Conservation (phyloP, 2,113 vertebrate species). For the Alligator sinensis region DNA sequence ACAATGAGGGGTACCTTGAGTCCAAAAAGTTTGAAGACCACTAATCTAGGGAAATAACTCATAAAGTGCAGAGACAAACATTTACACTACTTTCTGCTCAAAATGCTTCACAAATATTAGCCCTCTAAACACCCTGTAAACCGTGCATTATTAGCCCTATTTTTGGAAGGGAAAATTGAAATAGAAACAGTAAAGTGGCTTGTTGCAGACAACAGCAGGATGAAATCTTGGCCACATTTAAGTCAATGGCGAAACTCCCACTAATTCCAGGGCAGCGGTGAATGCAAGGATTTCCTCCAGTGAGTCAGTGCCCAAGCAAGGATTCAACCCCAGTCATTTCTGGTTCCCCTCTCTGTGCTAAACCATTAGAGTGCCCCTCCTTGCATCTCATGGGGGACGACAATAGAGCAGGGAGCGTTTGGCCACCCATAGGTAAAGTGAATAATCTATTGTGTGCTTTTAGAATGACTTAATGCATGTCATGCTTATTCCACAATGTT, state of each 20-base stretch:
- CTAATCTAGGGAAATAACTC: too few species aligned
- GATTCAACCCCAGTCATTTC: not conserved
- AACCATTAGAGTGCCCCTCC: not conserved
- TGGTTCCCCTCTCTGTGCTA: not conserved
- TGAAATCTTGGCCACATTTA: not conserved
- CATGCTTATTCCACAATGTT: not conserved
- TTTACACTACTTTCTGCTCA: not conserved
- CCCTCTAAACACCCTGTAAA: not conserved
- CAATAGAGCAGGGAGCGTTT: not conserved
- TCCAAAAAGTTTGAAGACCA: too few species aligned
- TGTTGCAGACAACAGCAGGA: not conserved
- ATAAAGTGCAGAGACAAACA: too few species aligned
- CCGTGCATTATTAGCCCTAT: not conserved
- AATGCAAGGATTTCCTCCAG: not conserved
- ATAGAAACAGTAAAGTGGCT: not conserved
- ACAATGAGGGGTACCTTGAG: too few species aligned
- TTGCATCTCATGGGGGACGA: not conserved
- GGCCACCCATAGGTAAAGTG: not conserved
- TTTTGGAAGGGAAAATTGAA: not conserved
- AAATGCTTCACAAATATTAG: not conserved
- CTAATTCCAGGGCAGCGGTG: not conserved
- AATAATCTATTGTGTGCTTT: not conserved
- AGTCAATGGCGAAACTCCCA: not conserved
- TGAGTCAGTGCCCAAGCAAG: not conserved
- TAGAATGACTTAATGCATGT: not conserved